A percentile compares a stretch with the other conserved stretches of the same genome.
Conservation (phyloP, 2,113 vertebrate species). For the Puntigrus tetrazona region DNA sequence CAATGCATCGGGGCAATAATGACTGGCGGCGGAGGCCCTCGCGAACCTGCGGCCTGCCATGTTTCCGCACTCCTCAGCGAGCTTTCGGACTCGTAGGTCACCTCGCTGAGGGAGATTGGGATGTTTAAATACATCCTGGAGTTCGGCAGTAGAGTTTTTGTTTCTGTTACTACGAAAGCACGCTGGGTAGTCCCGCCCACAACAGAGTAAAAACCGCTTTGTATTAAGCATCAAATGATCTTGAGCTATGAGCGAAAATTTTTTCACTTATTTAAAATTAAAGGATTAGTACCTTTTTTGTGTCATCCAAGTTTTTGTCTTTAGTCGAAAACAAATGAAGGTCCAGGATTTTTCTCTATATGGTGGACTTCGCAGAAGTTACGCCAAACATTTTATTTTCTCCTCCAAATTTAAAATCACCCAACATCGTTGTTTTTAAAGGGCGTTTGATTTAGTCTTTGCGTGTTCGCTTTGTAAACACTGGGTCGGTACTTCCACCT, state of each 20-base stretch:
- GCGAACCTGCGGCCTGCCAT: not conserved
- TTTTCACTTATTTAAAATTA: not conserved
- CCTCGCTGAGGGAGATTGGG: not conserved
- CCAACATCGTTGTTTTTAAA: no score
- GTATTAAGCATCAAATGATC: not conserved
- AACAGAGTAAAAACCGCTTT: no score
- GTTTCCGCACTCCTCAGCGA: not conserved
- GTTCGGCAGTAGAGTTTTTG: not conserved
- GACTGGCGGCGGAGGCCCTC: not conserved
- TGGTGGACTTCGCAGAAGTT: no score
- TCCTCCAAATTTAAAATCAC: no score
- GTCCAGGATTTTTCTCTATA: no score
- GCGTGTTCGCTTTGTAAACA: no score
- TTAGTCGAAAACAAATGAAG: no score
- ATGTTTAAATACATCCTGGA: not conserved
- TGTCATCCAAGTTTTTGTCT: no score
- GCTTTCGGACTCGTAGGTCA: not conserved
- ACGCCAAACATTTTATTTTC: no score
- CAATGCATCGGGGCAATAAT: constrained; percentile 1
- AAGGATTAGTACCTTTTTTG: no score
- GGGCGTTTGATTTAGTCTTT: no score
- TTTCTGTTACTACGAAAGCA: not conserved
- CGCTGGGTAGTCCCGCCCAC: not conserved
- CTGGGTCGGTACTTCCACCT: no score
- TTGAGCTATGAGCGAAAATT: not conserved